phyloP scores from a whole-genome alignment of 1,140 invertebrate genomes.

The Portunus trituberculatus region DNA sequence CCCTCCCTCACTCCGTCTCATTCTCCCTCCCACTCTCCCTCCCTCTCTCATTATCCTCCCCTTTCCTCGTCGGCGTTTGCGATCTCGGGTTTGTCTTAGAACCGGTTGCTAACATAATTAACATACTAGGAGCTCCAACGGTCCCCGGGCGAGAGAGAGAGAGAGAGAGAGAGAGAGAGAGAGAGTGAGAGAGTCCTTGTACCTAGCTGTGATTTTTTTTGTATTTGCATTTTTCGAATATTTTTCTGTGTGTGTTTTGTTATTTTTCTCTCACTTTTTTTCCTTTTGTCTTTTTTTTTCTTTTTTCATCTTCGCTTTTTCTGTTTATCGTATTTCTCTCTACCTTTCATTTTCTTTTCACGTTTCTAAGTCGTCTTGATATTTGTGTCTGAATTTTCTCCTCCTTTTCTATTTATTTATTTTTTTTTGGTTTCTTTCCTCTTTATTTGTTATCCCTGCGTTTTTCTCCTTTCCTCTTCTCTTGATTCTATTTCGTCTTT shows the following conservation, averaged over 20 bases:
- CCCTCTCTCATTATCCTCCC: constrained; percentile 9
- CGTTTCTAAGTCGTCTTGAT: no score
- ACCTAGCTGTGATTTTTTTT: neutral
- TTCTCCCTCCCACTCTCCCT: neutral
- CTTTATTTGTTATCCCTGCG: no score
- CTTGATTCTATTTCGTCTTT: no score
- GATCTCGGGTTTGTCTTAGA: neutral
- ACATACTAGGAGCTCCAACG: constrained; percentile 7
- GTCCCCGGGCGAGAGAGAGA: neutral
- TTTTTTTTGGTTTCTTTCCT: no score
- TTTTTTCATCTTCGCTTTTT: neutral
- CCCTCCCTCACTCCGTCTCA: neutral
- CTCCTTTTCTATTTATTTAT: no score
- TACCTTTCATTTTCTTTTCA: no score
- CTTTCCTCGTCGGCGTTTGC: neutral
- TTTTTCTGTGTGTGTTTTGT: neutral
- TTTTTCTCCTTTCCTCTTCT: no score
- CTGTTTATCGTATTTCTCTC: no score
- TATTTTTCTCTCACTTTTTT: neutral
- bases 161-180: neutral
- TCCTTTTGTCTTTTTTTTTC: neutral
- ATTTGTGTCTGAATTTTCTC: no score
- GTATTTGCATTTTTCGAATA: neutral
- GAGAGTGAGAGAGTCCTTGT: neutral
- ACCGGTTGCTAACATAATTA: constrained; percentile 13